Percentiles rank a stretch among this genome's conserved stretches.
These are phyloP conservation scores for Cryptus viduatorius DNA, from an alignment of 2,888 invertebrate genomes.

Conservation along the genomic window DNA sequence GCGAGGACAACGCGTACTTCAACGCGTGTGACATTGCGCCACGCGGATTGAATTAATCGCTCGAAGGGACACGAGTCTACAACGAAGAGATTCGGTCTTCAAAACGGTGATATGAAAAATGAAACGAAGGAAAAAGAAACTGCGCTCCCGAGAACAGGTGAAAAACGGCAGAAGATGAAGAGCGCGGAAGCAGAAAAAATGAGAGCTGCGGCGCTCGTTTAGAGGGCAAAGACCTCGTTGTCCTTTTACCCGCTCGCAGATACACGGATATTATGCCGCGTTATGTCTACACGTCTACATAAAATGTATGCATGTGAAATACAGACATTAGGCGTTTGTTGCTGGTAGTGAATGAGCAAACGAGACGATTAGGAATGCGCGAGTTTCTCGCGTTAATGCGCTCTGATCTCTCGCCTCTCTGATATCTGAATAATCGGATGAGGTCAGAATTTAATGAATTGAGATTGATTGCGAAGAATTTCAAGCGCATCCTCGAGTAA, in stretches of 20 bases:
- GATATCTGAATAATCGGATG: slow-evolving; percentile 3
- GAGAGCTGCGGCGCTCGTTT: neutral
- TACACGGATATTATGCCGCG: slow-evolving; percentile 9
- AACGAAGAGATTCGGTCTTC: slow-evolving; percentile 4
- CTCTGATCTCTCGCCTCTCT: slow-evolving; percentile 14
- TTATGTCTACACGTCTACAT: slow-evolving; percentile 17
- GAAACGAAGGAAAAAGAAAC: neutral
- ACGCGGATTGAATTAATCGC: slow-evolving; percentile 7
- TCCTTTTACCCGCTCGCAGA: neutral
- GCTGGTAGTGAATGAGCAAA: neutral
- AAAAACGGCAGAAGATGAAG: neutral
- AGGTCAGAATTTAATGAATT: slow-evolving; percentile 19
- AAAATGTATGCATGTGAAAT: neutral
- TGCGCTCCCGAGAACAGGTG: slow-evolving; percentile 5
- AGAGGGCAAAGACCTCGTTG: slow-evolving; percentile 35
- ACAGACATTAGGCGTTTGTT: neutral
- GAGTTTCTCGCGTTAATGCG: slow-evolving; percentile 18
- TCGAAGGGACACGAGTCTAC: neutral
- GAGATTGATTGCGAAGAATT: slow-evolving; percentile 28
- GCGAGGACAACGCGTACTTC: neutral
- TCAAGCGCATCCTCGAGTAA: neutral
- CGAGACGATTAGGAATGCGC: slow-evolving; percentile 32
- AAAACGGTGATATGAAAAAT: neutral
- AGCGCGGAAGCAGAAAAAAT: slow-evolving; percentile 1
- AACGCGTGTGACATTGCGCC: neutral